phyloP scores from a whole-genome alignment of 2,888 invertebrate species.

The Malachius bipustulatus region DNA sequence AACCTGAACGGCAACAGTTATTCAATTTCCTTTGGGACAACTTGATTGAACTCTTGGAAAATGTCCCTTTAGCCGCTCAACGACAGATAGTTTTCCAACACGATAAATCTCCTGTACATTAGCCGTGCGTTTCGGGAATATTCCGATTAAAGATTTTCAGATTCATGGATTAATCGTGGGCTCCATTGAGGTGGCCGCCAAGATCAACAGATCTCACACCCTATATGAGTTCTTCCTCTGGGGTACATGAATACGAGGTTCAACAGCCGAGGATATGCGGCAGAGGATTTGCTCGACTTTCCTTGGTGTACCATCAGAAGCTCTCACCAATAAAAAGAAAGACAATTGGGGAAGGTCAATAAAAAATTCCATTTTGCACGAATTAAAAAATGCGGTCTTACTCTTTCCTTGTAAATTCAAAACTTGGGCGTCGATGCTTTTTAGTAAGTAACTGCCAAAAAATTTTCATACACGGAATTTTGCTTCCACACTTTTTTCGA shows the following conservation, averaged over 20 bases:
- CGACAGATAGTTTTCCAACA: conserved; percentile 3
- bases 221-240: conserved; percentile 4
- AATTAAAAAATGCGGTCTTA: no score
- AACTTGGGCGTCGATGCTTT: no score
- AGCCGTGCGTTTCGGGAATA: not conserved
- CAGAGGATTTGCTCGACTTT: conserved; percentile 4
- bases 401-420: no score
- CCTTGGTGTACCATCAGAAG: conserved; percentile 4
- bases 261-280: conserved; percentile 2
- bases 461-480: no score
- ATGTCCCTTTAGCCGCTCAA: conserved; percentile 2
- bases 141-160: not conserved
- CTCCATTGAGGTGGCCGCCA: conserved; percentile 4
- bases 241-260: not conserved
- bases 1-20: conserved; percentile 5
- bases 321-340: no score
- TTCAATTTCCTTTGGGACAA: not conserved
- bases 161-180: conserved; percentile 1
- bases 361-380: no score
- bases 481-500: no score
- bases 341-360: no score
- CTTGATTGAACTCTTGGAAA: conserved; percentile 2
- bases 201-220: conserved; percentile 5
- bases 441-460: no score
- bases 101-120: not conserved